phyloP scores from a whole-genome alignment of 2,888 invertebrate species.

The Drosophila tripunctata region DNA sequence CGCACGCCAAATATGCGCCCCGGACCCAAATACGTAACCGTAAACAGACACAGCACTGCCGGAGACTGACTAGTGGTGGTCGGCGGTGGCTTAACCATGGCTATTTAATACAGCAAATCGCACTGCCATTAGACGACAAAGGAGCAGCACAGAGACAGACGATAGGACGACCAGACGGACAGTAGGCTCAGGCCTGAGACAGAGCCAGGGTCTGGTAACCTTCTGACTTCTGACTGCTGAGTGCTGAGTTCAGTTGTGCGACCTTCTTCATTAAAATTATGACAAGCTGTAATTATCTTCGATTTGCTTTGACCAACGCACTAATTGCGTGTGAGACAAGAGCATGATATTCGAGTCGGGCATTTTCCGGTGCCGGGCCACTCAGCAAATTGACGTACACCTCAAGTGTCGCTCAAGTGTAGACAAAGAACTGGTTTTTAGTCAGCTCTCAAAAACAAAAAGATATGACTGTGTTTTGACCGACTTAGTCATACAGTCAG shows the following conservation, averaged over 20 bases:
- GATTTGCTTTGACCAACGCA: constrained; percentile 77
- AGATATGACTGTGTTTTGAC: constrained; percentile 40
- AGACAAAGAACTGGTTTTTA: constrained; percentile 48
- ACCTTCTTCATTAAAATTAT: constrained; percentile 81
- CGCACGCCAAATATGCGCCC: constrained; percentile 72
- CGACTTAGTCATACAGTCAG: constrained; percentile 51
- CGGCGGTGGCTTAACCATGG: constrained; percentile 44
- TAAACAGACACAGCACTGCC: background rate
- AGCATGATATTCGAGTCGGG: constrained; percentile 38
- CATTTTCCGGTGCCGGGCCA: background rate
- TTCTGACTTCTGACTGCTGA: no score
- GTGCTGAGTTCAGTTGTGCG: constrained; percentile 57
- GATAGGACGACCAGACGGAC: background rate
- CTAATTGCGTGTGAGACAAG: constrained; percentile 71
- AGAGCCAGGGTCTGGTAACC: constrained; percentile 5
- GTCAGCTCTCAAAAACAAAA: constrained; percentile 38
- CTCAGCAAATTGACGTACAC: constrained; percentile 33
- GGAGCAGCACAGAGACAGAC: background rate
- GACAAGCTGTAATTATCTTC: constrained; percentile 80
- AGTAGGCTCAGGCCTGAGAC: background rate
- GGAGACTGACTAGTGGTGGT: constrained; percentile 24
- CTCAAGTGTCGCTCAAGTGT: constrained; percentile 53
- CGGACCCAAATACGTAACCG: background rate
- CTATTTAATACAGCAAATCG: constrained; percentile 68
- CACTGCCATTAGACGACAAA: constrained; percentile 9